phyloP scores from a whole-genome alignment of 2,113 vertebrate species.

The Ammodytes marinus region DNA sequence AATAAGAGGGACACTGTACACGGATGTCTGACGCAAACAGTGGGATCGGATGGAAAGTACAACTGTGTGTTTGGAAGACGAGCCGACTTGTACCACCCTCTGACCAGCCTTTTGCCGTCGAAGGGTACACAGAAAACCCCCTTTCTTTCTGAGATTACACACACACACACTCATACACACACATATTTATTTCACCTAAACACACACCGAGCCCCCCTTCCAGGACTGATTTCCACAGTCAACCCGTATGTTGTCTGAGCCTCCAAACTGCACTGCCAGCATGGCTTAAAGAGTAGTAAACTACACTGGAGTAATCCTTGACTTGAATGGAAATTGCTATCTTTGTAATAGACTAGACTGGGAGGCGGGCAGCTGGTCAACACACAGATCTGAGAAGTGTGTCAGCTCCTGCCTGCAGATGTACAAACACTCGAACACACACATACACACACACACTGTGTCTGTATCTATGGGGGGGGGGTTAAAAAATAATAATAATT shows the following conservation, averaged over 20 bases:
- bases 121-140: constrained; percentile 47
- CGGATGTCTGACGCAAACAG: constrained; percentile 31
- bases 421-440: constrained; percentile 74
- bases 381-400: constrained; percentile 39
- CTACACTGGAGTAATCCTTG: constrained; percentile 68
- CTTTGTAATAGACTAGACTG: constrained; percentile 54
- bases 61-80: constrained; percentile 42
- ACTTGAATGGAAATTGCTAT: constrained; percentile 65
- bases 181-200: constrained; percentile 33
- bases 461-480: constrained; percentile 33
- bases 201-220: constrained; percentile 29
- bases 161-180: constrained; percentile 38
- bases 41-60: constrained; percentile 31
- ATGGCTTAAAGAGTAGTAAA: constrained; percentile 72
- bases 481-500: neutral
- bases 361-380: constrained; percentile 35
- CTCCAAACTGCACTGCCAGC: constrained; percentile 77
- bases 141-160: constrained; percentile 56
- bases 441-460: constrained; percentile 67
- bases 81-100: constrained; percentile 57
- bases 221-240: constrained; percentile 69
- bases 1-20: constrained; percentile 52
- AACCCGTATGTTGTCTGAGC: constrained; percentile 69
- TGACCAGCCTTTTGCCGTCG: constrained; percentile 68
- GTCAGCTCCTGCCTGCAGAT: constrained; percentile 52